Evolutionary conservation across 2,888 invertebrate genomes (phyloP).

Genomic region (Rhorus exstirpatorius): DNA sequence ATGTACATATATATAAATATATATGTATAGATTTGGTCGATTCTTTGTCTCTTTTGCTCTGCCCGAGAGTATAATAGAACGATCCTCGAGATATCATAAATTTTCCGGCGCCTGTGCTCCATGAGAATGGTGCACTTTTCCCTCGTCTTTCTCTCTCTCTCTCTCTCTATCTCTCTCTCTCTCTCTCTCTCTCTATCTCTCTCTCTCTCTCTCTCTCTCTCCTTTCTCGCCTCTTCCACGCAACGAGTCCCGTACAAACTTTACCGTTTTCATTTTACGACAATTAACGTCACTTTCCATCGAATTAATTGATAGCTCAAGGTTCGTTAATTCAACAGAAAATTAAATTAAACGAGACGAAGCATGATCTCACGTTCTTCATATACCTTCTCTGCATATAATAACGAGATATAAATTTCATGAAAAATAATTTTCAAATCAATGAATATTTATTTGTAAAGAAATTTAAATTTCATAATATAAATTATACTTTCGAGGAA

Average conservation of each 20-base stretch:
- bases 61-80: slow-evolving; percentile 31
- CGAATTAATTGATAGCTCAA: slow-evolving; percentile 24
- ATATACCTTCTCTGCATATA: too few species aligned
- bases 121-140: slow-evolving; percentile 35
- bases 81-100: slow-evolving; percentile 63
- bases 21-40: not conserved
- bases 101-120: slow-evolving; percentile 51
- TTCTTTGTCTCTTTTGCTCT: not conserved
- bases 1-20: not conserved
- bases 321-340: slow-evolving; percentile 7
- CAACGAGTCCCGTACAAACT: not conserved
- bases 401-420: not conserved
- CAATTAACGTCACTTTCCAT: slow-evolving; percentile 54
- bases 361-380: not conserved
- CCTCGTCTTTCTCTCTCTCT: too few species aligned
- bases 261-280: slow-evolving; percentile 32
- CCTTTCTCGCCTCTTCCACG: slow-evolving; percentile 4
- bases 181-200: too few species aligned
- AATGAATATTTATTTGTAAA: too few species aligned
- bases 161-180: too few species aligned
- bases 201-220: too few species aligned
- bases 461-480: too few species aligned
- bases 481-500: too few species aligned
- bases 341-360: not conserved
- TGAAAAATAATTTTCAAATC: slow-evolving; percentile 11